Conservation (phyloP, 2,797 vertebrate genomes). For the Bucorvus abyssinicus region DNA sequence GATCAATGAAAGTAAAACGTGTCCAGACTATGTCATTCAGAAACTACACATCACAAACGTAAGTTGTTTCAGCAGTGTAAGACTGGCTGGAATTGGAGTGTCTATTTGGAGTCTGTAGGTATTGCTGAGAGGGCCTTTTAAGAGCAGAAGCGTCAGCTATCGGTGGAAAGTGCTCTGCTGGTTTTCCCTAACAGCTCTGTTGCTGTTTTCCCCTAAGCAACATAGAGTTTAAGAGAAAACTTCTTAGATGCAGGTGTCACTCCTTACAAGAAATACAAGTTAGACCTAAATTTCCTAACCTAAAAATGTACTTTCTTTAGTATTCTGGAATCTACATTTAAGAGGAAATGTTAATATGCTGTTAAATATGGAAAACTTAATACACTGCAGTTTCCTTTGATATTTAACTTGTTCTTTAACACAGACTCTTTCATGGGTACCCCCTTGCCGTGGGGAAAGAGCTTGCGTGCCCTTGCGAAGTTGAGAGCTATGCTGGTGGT, state of each 20-base stretch:
- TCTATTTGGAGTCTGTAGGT: neutral
- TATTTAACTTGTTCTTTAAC: neutral
- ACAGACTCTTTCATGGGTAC: too few relatives aligned
- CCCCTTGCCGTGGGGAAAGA: too few relatives aligned
- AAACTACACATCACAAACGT: constrained; percentile 82
- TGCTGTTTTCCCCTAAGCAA: neutral
- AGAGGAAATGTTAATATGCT: neutral
- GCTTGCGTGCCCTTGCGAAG: too few relatives aligned
- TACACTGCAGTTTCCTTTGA: neutral
- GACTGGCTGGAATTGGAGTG: neutral
- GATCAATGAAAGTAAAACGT: constrained; percentile 81
- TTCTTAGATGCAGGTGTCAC: neutral
- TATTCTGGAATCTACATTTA: neutral
- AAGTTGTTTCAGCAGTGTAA: constrained; percentile 28
- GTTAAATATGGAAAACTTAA: neutral
- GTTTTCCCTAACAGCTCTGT: too few relatives aligned
- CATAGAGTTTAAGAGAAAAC: neutral
- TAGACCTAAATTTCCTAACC: neutral
- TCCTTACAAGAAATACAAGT: neutral
- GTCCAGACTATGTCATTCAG: constrained; percentile 90
- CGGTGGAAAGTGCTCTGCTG: neutral
- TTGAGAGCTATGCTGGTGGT: too few relatives aligned
- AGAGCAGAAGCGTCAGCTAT: neutral
- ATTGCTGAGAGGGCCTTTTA: neutral
- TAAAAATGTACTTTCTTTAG: neutral